Evolutionary conservation across 2,113 vertebrate genomes (phyloP).

Genomic region (Pseudorhombus dupliciocellatus): DNA sequence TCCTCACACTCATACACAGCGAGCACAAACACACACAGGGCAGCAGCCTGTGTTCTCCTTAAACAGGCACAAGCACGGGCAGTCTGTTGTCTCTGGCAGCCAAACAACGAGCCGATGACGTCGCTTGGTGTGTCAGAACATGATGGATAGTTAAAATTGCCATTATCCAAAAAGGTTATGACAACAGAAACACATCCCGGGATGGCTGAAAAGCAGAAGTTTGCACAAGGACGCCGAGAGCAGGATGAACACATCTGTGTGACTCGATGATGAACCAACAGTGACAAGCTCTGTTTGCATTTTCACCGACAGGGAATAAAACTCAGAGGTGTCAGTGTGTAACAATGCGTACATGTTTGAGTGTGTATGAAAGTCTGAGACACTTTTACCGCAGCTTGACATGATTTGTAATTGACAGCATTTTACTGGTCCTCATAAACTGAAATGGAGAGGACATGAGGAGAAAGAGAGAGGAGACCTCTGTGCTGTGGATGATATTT

Average conservation of each 20-base stretch:
- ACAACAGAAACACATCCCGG: conserved; percentile 50
- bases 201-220: conserved; percentile 57
- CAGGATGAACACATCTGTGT: not conserved
- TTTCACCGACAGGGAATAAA: not conserved
- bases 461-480: too few relatives aligned
- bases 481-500: not conserved
- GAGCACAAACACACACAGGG: not conserved
- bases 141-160: conserved; percentile 66
- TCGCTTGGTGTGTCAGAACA: conserved; percentile 59
- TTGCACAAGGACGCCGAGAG: conserved; percentile 8
- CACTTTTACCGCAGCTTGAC: too few relatives aligned
- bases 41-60: conserved; percentile 37
- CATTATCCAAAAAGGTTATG: conserved; percentile 67
- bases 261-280: conserved; percentile 8
- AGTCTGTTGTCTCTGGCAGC: conserved; percentile 69
- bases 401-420: not conserved
- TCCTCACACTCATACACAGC: conserved; percentile 3
- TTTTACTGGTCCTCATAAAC: not conserved
- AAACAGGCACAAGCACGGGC: conserved; percentile 40
- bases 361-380: not conserved
- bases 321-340: not conserved
- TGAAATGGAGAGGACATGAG: not conserved
- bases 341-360: not conserved
- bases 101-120: conserved; percentile 58
- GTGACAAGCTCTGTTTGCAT: not conserved